Evolutionary conservation across 2,113 vertebrate genomes (phyloP).

Genomic region (Silurus meridionalis): DNA sequence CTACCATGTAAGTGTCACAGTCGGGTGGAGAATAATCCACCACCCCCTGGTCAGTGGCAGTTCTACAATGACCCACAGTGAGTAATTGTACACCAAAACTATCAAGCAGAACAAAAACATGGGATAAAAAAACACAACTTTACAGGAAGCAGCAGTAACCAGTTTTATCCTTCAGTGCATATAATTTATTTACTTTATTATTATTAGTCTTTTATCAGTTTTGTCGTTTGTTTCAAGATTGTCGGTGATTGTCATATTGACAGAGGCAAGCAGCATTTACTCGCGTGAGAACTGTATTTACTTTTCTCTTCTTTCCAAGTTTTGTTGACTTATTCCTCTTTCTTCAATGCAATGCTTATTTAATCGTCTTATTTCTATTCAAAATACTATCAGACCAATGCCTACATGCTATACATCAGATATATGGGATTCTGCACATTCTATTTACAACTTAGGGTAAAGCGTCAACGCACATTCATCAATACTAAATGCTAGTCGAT

Average conservation of each 20-base stretch:
- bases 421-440: not conserved
- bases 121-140: not conserved
- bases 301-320: conserved; percentile 22
- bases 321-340: conserved; percentile 30
- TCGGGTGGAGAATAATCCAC: not conserved
- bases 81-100: not conserved
- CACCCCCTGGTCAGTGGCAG: not conserved
- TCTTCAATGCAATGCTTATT: not conserved
- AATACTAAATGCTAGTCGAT: not conserved
- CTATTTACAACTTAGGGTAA: not conserved
- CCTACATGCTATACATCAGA: too few relatives aligned
- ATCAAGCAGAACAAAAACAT: not conserved
- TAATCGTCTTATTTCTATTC: not conserved
- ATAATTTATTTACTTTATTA: not conserved
- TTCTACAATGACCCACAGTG: not conserved
- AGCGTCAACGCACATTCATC: not conserved
- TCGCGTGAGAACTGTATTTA: conserved; percentile 1
- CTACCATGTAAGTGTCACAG: not conserved
- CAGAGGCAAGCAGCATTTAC: not conserved
- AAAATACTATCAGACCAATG: not conserved
- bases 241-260: not conserved
- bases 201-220: not conserved
- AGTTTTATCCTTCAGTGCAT: not conserved
- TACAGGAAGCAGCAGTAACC: not conserved
- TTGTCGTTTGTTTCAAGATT: not conserved